Base-by-base conservation (phyloP, 2,888 invertebrate genomes). In the Brachylomia viminalis region DNA sequence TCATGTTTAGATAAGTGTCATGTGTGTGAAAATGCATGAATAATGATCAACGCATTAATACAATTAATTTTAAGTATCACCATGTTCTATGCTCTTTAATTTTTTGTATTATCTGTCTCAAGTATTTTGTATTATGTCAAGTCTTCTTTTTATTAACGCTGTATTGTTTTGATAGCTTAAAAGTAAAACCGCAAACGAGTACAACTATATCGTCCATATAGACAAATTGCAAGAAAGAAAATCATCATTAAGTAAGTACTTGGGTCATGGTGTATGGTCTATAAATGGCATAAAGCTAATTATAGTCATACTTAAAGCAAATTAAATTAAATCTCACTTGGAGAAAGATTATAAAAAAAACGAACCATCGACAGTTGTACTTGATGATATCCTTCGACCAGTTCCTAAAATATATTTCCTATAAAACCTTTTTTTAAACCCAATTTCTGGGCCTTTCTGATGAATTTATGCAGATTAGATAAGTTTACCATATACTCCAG, bases 61-160 rank as follows among this genome's bases (percentile, higher is more conserved):
- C 13, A 74, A 52, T 77, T 76, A 81, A 75, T 76, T 79, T 87
- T 85, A 85, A 75, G 81, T 73, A 65, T 77, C 67, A 78, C 56
- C 38, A 23, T 17, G 47, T 75, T 75, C 6, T 74, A 49, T 67
- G 15, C 33, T 69, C 20, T 62, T 59, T 27, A 13, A 52, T 68
- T 54, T 70, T 38, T 52, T 67, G 6, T 49, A 10, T 58, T 20
- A 6, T 30, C 2, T 65, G 17, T 67, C 1, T 42, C 1, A 6
- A 33, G n/a, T n/a, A n/a, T n/a, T 5, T 5, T 54, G 15, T 20
- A 54, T 15, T 59, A 49, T 47, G 20, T 23, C 6, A 56, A 56
- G 20, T 65, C 6, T 61, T 58, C 0, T 45, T 33, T 56, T 68
- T 47, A 62, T 5, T 4, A n/a, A 42, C 2, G 15, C 5, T 64